Base-by-base conservation (phyloP, 2,113 vertebrate species). In the Nesoenas mayeri region DNA sequence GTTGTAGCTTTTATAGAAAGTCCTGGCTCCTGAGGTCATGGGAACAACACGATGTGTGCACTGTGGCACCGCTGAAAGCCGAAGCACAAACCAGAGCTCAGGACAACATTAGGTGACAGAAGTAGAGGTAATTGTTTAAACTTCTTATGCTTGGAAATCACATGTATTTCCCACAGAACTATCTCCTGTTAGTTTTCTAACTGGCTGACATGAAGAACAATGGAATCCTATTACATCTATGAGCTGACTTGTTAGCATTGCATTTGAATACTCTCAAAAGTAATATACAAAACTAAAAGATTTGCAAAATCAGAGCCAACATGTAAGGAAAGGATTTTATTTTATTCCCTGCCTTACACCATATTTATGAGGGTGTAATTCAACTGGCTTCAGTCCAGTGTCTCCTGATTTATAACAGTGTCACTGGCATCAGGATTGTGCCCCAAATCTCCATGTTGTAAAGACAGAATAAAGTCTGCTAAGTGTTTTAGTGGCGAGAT, bases 401-500 rank as follows among this genome's bases (percentile, higher is more conserved):
- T 47, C 48, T 79, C 38, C 24, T 80, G 53, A 71, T 94, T 73
- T 88, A 50, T 36, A 58, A 20, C n/a, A 47, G 10, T 34, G 36
- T 88, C 69, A 65, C 42, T 47, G 31, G 62, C 51, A 85, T 72
- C 60, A 95, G 74, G 48, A 88, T 60, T 91, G 44, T 51, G 42
- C 4, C 15, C 42, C 29, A 15, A 75, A 3, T 88, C 56, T 91
- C 69, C 80, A 65, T 28, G 50, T 72, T 62, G 19, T 58, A 88
- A 95, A 80, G 94, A 64, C 38, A 87, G 67, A 96, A 80, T 79
- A 89, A 91, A 91, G 31, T 83, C 95, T 89, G 83, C 53, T 83
- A 95, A 95, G 80, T 86, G 73, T 85, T 96, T 85, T 88, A 89
- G 80, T 92, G 74, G 57, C 83, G 95, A 89, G 80, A 79, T 56